These are phyloP conservation scores for Teinopalpus imperialis DNA, from an alignment of 2,888 invertebrate genomes.

Conservation along the genomic window DNA sequence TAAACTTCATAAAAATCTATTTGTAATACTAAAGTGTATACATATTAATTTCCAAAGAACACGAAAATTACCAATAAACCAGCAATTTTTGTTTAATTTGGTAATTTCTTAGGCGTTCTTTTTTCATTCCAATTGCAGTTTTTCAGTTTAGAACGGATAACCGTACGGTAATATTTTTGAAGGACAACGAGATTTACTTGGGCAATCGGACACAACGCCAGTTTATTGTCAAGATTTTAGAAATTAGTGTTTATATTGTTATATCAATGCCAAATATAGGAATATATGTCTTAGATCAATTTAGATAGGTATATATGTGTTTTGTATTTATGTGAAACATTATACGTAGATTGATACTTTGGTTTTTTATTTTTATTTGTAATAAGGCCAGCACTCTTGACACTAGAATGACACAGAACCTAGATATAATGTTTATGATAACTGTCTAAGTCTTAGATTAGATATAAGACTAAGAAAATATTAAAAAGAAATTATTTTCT, in stretches of 20 bases:
- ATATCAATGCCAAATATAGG: constrained; percentile 14
- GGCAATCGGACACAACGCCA: constrained; percentile 32
- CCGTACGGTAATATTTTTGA: constrained; percentile 73
- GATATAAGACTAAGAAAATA: too few species aligned
- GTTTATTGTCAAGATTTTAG: constrained; percentile 4
- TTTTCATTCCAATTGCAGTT: constrained; percentile 68
- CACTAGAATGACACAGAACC: too few species aligned
- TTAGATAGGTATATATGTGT: constrained; percentile 16
- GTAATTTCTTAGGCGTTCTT: constrained; percentile 38
- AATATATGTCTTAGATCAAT: constrained; percentile 11
- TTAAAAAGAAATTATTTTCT: too few species aligned
- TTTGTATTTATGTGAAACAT: constrained; percentile 20
- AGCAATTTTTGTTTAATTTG: not conserved
- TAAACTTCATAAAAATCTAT: too few species aligned
- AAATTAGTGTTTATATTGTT: constrained; percentile 18
- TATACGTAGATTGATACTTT: constrained; percentile 4
- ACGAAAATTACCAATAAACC: too few species aligned
- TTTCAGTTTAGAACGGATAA: constrained; percentile 76
- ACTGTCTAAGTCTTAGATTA: too few species aligned
- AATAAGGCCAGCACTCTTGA: too few species aligned
- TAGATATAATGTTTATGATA: too few species aligned
- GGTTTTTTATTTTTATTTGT: constrained; percentile 12
- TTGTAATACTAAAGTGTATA: too few species aligned
- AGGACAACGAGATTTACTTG: constrained; percentile 51
- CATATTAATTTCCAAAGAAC: too few species aligned